Conservation (phyloP, 2,797 vertebrate species). For the Enteromius fasciolatus region DNA sequence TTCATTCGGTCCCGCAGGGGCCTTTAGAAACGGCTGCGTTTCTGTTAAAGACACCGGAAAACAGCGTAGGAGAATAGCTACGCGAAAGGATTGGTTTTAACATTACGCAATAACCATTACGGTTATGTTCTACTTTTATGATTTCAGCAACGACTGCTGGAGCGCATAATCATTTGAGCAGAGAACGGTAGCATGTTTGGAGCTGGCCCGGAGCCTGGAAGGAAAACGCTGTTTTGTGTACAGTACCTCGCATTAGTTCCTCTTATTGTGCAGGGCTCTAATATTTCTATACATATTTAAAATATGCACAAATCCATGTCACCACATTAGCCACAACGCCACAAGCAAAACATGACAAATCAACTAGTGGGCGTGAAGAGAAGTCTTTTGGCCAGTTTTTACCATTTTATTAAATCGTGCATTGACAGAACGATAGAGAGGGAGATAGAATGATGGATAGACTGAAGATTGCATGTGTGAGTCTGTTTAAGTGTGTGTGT, state of each 20-base stretch:
- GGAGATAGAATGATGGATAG: not conserved
- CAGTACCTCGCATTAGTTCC: slow-evolving; percentile 21
- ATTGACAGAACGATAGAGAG: not conserved
- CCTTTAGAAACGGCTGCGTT: slow-evolving; percentile 20
- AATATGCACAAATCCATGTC: not conserved
- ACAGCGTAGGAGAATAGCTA: slow-evolving; percentile 13
- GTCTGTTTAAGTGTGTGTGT: too few species aligned
- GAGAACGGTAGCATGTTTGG: slow-evolving; percentile 35
- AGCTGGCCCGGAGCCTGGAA: slow-evolving; percentile 33
- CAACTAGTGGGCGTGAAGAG: not conserved
- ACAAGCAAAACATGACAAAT: not conserved
- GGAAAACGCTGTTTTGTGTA: slow-evolving; percentile 10
- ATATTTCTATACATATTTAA: not conserved
- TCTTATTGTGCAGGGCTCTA: not conserved
- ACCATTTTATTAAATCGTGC: not conserved
- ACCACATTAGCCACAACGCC: not conserved
- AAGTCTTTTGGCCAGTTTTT: not conserved
- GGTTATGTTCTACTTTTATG: slow-evolving; percentile 37
- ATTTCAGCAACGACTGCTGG: slow-evolving; percentile 32
- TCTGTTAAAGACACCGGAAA: slow-evolving; percentile 26
- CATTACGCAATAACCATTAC: slow-evolving; percentile 40
- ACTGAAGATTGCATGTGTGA: too few species aligned
- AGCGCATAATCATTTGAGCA: slow-evolving; percentile 43
- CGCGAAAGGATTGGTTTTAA: slow-evolving; percentile 29
- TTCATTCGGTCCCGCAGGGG: slow-evolving; percentile 18